Base-by-base conservation (phyloP, 2,797 vertebrate species). In the Salarias fasciatus region DNA sequence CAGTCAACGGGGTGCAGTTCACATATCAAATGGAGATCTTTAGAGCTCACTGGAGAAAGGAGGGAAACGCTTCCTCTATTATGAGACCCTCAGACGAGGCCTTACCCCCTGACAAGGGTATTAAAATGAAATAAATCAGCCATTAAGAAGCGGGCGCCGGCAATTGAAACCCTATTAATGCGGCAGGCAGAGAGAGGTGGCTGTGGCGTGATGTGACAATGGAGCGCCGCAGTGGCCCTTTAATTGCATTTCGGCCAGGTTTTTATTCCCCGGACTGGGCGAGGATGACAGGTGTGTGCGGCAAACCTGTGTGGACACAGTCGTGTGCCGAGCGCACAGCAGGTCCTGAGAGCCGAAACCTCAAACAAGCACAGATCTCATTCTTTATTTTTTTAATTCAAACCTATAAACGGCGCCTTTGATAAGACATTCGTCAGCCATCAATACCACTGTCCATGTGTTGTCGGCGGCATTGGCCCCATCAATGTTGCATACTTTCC, bases 111-210 rank as follows among this genome's bases (percentile, higher is more conserved):
- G 91, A 93, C 92, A 92, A 89, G 91, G 88, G 89, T 91, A 93
- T 93, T 93, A 93, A 92, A 93, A 93, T 90, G 88, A 92, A 93
- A 93, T 93, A 93, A 94, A 93, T 93, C 91, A 93, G 90, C 91
- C 90, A 93, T 93, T 93, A 91, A 88, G 89, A 92, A 83, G 82
- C 81, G 53, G 80, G 88, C 77, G 46, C 85, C 73, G 78, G 92
- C 91, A 91, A 93, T 90, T 89, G 90, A 89, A 92, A 91, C 83
- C 86, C 91, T 91, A 92, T 93, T 93, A 93, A 92, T 90, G 90
- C 78, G 48, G 80, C 75, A 78, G 85, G 84, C 79, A 57, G 77
- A 83, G 83, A 87, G 81, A 79, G 66, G 75, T 69, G 75, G 83
- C 81, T 84, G 86, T 53, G 64, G 87, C 13, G 53, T 79, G 83